Conservation (phyloP, 2,797 vertebrate species). For the Melanotaenia parkinsoni region DNA sequence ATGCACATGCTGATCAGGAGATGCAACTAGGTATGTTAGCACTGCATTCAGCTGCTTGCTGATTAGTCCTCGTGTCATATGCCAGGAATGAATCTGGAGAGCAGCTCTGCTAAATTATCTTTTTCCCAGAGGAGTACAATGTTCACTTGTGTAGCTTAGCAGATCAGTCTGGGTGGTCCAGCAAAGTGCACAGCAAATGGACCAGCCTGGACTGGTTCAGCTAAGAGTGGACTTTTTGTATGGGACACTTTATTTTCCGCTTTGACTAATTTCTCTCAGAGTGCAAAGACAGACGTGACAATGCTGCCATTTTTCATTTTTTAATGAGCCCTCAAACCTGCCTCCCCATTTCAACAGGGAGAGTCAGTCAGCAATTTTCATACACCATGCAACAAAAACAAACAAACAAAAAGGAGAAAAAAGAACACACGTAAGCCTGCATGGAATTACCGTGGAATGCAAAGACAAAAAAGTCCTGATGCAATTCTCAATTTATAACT, state of each 20-base stretch:
- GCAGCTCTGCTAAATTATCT: slow-evolving; percentile 41
- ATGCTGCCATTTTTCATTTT: slow-evolving; percentile 60
- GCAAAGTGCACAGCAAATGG: slow-evolving; percentile 55
- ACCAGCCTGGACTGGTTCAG: slow-evolving; percentile 60
- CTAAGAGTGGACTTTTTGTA: slow-evolving; percentile 64
- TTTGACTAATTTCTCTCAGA: slow-evolving; percentile 46
- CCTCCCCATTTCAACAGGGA: slow-evolving; percentile 52
- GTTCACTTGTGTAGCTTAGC: slow-evolving; percentile 65
- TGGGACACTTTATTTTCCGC: slow-evolving; percentile 43
- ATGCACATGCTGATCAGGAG: neutral
- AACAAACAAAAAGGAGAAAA: slow-evolving; percentile 13
- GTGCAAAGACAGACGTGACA: slow-evolving; percentile 65
- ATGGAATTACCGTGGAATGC: slow-evolving; percentile 42
- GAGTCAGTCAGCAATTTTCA: slow-evolving; percentile 68
- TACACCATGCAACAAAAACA: slow-evolving; percentile 63
- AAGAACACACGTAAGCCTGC: slow-evolving; percentile 13
- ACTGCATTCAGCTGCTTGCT: slow-evolving; percentile 36
- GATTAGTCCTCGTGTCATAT: slow-evolving; percentile 51
- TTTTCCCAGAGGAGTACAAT: slow-evolving; percentile 64
- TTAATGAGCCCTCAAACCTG: slow-evolving; percentile 79
- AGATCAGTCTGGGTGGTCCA: slow-evolving; percentile 74
- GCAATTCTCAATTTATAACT: slow-evolving; percentile 62
- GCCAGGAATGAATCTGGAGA: slow-evolving; percentile 49
- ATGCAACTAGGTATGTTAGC: slow-evolving; percentile 14
- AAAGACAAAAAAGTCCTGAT: slow-evolving; percentile 53